Conservation (phyloP, 1,140 invertebrate genomes). For the Wasmannia auropunctata region DNA sequence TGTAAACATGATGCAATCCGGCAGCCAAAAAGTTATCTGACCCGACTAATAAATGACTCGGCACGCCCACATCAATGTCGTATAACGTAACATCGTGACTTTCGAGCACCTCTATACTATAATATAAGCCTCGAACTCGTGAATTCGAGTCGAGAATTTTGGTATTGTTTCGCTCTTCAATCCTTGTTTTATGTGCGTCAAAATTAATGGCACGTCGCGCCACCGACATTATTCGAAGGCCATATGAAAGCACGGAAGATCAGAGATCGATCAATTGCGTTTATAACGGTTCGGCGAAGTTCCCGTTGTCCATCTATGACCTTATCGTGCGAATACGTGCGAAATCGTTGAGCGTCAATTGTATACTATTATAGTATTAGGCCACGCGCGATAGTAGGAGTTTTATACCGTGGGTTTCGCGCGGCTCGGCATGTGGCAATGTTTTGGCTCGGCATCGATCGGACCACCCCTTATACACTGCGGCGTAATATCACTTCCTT, state of each 20-base stretch:
- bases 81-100: not conserved
- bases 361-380: not conserved
- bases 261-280: not conserved
- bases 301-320: not conserved
- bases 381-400: not conserved
- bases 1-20: not conserved
- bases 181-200: not conserved
- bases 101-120: too few species aligned
- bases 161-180: not conserved
- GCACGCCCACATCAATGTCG: not conserved
- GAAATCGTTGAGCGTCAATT: conserved; percentile 24
- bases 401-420: conserved; percentile 30
- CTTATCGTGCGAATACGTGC: not conserved
- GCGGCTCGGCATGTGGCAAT: conserved; percentile 83
- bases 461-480: conserved; percentile 75
- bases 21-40: not conserved
- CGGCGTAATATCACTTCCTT: conserved; percentile 77
- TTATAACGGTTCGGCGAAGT: not conserved
- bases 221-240: too few species aligned
- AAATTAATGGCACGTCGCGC: conserved; percentile 12
- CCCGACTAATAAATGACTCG: conserved; percentile 1
- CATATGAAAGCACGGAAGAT: not conserved
- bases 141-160: too few species aligned
- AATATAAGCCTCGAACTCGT: not conserved
- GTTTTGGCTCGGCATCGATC: conserved; percentile 85